Conservation (phyloP, 2,888 invertebrate genomes). For the Cancer borealis region DNA sequence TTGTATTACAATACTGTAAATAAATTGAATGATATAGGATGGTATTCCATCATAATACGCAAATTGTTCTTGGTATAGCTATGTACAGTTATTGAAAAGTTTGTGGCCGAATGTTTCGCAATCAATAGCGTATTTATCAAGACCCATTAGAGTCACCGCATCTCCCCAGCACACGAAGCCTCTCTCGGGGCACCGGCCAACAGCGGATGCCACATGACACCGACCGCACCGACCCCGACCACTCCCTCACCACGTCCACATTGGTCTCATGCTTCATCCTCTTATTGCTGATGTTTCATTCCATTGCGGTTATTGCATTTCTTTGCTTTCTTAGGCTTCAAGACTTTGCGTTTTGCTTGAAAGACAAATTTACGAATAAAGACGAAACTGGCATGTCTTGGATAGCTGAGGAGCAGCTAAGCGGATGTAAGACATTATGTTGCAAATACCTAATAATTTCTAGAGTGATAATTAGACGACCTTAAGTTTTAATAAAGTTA, state of each 20-base stretch:
- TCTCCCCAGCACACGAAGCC: not conserved
- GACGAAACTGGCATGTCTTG: not conserved
- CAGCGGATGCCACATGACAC: conserved; percentile 34
- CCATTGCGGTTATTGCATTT: not conserved
- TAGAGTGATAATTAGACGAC: not conserved
- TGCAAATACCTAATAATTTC: not conserved
- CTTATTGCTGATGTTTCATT: not conserved
- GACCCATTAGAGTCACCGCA: not conserved
- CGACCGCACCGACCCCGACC: not conserved
- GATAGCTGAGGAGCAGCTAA: not conserved
- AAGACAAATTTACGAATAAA: not conserved
- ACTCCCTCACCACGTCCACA: not conserved
- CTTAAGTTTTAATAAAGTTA: not conserved
- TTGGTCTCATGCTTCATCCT: not conserved
- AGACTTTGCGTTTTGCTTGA: not conserved
- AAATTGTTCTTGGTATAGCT: not conserved
- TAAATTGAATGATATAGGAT: too few species aligned
- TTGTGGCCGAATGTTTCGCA: not conserved
- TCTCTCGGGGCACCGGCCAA: not conserved
- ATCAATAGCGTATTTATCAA: not conserved
- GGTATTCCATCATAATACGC: not conserved
- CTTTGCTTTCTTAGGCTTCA: not conserved
- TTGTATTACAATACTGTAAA: too few species aligned
- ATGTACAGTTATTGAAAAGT: not conserved
- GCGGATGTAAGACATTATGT: not conserved